These are phyloP conservation scores for Neodon shergylaensis DNA, from an alignment of 2,113 vertebrate genomes.

Conservation along the genomic window DNA sequence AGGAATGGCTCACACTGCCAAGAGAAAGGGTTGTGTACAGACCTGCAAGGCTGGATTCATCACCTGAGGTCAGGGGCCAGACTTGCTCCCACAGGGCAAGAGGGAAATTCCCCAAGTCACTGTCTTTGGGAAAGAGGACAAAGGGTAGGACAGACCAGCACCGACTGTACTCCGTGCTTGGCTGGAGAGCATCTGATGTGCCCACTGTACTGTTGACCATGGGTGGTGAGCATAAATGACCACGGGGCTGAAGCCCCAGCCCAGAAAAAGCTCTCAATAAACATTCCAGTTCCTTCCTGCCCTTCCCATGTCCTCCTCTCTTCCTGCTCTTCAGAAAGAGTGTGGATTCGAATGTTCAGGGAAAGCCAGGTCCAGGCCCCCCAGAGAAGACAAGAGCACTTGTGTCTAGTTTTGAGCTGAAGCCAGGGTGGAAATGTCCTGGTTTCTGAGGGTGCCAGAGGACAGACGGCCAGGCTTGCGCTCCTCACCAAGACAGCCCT, in stretches of 20 bases:
- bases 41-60: background rate
- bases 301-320: conserved; percentile 15
- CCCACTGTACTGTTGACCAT: background rate
- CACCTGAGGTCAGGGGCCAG: background rate
- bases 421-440: conserved; percentile 74
- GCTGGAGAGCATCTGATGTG: background rate
- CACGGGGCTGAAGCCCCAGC: background rate
- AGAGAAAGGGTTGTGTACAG: background rate
- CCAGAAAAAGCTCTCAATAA: background rate
- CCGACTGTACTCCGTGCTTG: background rate
- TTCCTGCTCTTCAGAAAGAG: conserved; percentile 26
- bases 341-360: conserved; percentile 31
- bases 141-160: background rate
- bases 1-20: background rate
- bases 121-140: background rate
- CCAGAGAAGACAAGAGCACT: conserved; percentile 63
- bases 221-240: background rate
- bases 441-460: conserved; percentile 56
- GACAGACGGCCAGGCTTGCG: conserved; percentile 1
- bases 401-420: conserved; percentile 68
- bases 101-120: background rate
- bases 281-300: background rate
- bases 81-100: background rate
- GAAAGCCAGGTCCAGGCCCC: conserved; percentile 53
- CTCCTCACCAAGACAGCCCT: conserved; percentile 1